A percentile compares a stretch with the other conserved stretches of the same genome.
phyloP scores from a whole-genome alignment of 1,140 invertebrate species.

The Nebria ingens region DNA sequence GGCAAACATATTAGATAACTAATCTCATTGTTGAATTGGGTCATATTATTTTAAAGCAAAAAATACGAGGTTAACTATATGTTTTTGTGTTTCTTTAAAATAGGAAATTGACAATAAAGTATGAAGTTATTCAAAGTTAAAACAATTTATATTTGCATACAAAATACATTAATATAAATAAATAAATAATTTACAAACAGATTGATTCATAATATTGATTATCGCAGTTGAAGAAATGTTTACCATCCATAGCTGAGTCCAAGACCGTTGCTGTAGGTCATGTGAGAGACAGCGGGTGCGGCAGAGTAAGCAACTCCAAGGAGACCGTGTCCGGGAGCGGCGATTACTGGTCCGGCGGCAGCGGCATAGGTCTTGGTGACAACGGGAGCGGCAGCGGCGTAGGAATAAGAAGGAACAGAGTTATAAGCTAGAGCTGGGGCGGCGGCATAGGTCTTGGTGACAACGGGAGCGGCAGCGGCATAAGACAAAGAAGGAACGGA shows the following conservation, averaged over 20 bases:
- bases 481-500: slow-evolving; percentile 20
- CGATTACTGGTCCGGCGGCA: slow-evolving; percentile 19
- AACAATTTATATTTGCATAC: no score
- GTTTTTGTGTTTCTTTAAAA: no score
- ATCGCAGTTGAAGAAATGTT: no score
- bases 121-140: no score
- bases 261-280: slow-evolving; percentile 48
- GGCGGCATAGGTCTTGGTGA: not conserved
- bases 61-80: no score
- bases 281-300: slow-evolving; percentile 54
- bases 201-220: no score
- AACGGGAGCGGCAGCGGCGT: slow-evolving; percentile 18
- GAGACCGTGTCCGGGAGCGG: slow-evolving; percentile 19
- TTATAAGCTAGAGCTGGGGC: slow-evolving; percentile 14
- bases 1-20: no score
- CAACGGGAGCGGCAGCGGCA: slow-evolving; percentile 12
- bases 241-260: slow-evolving; percentile 46
- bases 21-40: no score
- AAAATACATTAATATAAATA: no score
- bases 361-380: slow-evolving; percentile 22
- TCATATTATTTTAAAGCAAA: no score
- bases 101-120: no score
- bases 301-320: slow-evolving; percentile 42
- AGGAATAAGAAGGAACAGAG: not conserved
- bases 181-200: no score